Evolutionary conservation across 2,888 invertebrate genomes (phyloP), one percentile per base, ranked within the genome.

Genomic region (Ormyrus thymus): DNA sequence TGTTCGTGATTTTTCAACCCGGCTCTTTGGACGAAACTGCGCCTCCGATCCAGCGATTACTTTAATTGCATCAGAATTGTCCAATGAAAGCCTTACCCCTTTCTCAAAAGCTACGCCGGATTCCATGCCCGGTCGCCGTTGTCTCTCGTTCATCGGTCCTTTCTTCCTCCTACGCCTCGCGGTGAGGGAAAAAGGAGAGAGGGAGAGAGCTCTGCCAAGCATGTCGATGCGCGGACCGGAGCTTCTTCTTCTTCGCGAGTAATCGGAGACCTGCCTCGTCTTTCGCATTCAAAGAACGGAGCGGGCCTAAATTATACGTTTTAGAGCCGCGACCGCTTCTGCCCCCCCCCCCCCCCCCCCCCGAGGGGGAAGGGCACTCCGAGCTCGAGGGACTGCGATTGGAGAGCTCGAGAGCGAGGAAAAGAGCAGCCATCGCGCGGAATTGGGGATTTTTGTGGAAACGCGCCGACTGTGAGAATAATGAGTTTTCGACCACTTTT

Each of bases 211-310:
- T 29, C 56, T 48, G 9, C 75, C 55, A 13, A 79, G 79, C 79
- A 79, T 79, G 76, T 76, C 76, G 74, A 72, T 45, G n/a, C n/a
- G 59, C 45, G 8, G 58, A 55, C 15, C 8, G 62, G 29, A 56
- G 45, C 66, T 7, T 51, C 50, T 62, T 70, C 64, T 50, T 56
- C 62, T 45, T 29, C 43, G 66, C 78, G 69, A 50, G 81, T 78
- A 81, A 82, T 72, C 73, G 78, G 78, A 76, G 80, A 82, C 72
- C 66, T 70, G 29, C 68, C 29, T 70, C 79, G 66, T 74, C 65
- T 78, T 62, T 73, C 66, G 9, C 65, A 61, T 59, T 13, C 64
- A 51, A 43, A 64, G 62, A 66, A 48, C 6, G 13, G 15, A 29
- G 29, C 5, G 29, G n/a, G 43, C 29, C 71, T 46, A 80, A 80